Evolutionary conservation across 2,797 vertebrate species (phyloP).

Genomic region (Nyctibius grandis): DNA sequence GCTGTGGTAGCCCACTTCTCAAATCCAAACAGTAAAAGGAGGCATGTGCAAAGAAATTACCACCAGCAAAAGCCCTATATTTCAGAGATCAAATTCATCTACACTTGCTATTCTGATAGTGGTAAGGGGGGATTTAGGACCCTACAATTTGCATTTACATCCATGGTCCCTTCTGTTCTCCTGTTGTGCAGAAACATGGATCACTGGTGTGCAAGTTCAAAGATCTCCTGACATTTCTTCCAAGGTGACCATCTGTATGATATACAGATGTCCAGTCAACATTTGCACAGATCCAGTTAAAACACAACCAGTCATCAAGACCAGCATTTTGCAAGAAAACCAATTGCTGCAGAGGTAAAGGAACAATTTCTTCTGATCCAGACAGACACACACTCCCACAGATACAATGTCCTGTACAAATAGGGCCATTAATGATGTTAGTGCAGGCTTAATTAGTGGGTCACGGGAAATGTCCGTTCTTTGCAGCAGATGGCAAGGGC

Average conservation of each 20-base stretch:
- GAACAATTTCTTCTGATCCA: neutral
- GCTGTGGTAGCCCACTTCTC: neutral
- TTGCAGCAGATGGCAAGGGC: neutral
- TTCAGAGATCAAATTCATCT: neutral
- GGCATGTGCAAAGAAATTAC: neutral
- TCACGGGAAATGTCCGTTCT: neutral
- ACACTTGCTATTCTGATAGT: neutral
- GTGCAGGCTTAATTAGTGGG: neutral
- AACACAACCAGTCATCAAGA: neutral
- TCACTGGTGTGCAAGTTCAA: neutral
- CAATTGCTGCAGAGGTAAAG: accelerated
- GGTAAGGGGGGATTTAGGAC: neutral
- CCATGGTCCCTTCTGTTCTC: neutral
- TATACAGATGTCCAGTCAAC: neutral
- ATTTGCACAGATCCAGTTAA: neutral
- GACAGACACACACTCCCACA: accelerated
- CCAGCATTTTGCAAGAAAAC: neutral
- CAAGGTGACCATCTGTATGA: neutral
- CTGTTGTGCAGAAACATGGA: neutral
- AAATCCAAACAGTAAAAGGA: neutral
- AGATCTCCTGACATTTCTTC: neutral
- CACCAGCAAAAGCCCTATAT: neutral
- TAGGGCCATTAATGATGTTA: neutral
- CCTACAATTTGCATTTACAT: neutral
- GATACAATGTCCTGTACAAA: neutral